Percentiles rank a stretch among this genome's conserved stretches.
Conservation (phyloP, 2,797 vertebrate species). For the Novumbra hubbsi region DNA sequence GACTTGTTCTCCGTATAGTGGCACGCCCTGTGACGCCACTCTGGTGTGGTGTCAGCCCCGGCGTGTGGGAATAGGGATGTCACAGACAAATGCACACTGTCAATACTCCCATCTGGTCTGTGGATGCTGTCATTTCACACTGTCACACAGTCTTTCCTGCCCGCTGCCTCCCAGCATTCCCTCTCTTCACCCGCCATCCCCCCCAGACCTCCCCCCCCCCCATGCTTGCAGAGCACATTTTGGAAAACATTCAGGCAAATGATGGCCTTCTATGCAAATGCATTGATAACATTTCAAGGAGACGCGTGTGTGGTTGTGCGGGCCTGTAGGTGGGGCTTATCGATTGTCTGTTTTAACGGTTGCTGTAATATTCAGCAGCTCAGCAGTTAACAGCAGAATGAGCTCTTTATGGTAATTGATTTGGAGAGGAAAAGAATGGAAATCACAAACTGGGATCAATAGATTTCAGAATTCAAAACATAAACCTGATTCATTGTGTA, state of each 20-base stretch:
- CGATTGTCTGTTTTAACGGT: background rate
- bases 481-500: background rate
- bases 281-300: constrained; percentile 36
- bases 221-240: background rate
- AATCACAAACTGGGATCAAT: constrained; percentile 10
- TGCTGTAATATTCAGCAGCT: background rate
- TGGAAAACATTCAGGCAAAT: background rate
- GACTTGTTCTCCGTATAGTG: background rate
- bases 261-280: constrained; percentile 27
- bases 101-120: constrained; percentile 1
- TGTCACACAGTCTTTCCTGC: background rate
- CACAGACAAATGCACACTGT: background rate
- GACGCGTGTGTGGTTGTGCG: constrained; percentile 5
- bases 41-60: background rate
- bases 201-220: background rate
- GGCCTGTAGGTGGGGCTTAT: background rate
- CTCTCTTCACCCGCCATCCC: background rate
- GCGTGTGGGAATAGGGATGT: background rate
- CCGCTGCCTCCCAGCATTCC: background rate
- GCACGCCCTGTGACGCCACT: background rate
- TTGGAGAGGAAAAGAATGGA: constrained; percentile 8
- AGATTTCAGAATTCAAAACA: background rate
- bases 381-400: constrained; percentile 6
- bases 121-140: background rate
- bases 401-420: constrained; percentile 23